phyloP scores from a whole-genome alignment of 2,113 vertebrate species.

The Mormyrus lacerda region DNA sequence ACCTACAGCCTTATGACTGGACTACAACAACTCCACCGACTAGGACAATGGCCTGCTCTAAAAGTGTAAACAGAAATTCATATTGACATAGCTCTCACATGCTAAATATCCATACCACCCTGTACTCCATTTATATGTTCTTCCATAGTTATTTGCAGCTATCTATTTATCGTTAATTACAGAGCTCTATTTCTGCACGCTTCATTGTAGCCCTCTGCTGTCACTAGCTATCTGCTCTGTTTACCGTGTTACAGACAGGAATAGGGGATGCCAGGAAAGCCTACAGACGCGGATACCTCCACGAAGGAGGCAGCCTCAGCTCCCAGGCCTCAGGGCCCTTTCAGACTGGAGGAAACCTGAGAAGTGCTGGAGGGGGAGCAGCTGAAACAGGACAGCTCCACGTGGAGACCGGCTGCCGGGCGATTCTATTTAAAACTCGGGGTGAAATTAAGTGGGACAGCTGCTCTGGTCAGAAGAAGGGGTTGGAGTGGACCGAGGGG shows the following conservation, averaged over 20 bases:
- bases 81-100: background rate
- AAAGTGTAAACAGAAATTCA: background rate
- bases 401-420: conserved; percentile 17
- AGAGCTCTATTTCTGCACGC: background rate
- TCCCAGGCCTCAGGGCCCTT: background rate
- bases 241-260: background rate
- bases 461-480: conserved; percentile 38
- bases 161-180: background rate
- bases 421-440: conserved; percentile 59
- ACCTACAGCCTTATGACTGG: background rate
- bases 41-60: background rate
- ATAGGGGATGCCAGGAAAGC: background rate
- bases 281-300: background rate
- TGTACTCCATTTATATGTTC: background rate
- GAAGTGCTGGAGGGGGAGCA: conserved; percentile 16
- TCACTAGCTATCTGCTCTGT: background rate
- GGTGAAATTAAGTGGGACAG: conserved; percentile 58
- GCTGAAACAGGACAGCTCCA: conserved; percentile 22
- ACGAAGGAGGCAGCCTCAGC: background rate
- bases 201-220: background rate
- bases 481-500: background rate
- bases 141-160: background rate
- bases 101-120: background rate
- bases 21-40: background rate
- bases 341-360: conserved; percentile 1